Conservation (phyloP, 2,113 vertebrate genomes). For the Clarias batrachus region DNA sequence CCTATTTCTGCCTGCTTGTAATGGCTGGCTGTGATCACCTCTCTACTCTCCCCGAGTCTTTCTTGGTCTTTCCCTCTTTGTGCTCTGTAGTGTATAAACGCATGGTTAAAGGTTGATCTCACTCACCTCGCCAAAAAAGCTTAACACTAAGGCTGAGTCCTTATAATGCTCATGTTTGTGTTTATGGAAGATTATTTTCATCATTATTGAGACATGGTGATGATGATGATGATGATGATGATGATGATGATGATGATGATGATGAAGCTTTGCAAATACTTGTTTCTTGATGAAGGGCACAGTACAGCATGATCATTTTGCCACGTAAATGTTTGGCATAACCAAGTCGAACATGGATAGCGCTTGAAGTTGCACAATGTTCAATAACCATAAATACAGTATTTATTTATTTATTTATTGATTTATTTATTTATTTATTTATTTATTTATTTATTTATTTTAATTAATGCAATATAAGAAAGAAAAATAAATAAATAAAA, state of each 20-base stretch:
- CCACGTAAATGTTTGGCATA: background rate
- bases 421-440: no score
- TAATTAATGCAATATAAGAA: no score
- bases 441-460: no score
- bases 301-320: background rate
- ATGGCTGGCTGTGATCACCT: conserved; percentile 74
- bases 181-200: conserved; percentile 51
- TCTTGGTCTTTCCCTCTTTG: conserved; percentile 57
- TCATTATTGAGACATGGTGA: background rate
- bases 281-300: background rate
- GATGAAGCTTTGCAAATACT: background rate
- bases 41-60: conserved; percentile 63
- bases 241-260: background rate
- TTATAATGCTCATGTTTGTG: conserved; percentile 49
- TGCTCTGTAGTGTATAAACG: conserved; percentile 71
- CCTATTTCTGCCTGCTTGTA: conserved; percentile 68
- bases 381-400: no score
- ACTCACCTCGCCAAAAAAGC: conserved; percentile 66
- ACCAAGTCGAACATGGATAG: background rate
- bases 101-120: conserved; percentile 71
- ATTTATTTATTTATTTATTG: no score
- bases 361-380: no score
- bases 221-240: background rate
- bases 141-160: conserved; percentile 70
- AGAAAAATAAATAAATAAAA: no score